Base-by-base conservation (phyloP, 2,113 vertebrate genomes). In the Andinoacara biseriatus region DNA sequence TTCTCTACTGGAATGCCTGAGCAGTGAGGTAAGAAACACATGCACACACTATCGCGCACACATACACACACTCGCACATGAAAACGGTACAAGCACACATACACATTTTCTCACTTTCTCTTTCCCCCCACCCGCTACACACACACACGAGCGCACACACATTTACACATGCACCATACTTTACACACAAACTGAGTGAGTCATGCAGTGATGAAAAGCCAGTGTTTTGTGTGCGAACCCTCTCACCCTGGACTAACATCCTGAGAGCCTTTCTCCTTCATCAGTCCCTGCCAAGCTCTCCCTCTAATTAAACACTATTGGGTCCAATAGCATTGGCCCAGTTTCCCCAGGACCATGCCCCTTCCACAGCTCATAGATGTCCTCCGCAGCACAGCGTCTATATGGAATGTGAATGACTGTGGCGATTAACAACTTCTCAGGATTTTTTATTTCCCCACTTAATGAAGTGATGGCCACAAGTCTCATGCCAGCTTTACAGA, bases 181-280 rank as follows among this genome's bases (percentile, higher is more conserved):
- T 88, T 87, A 82, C 86, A 92, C 86, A 91, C 90, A 90, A 81
- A 91, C 90, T 79, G 87, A 94, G 93, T 94, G 94, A 94, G 90
- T 95, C 95, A 95, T 94, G 95, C 90, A 80, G 93, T 87, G 91
- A 95, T 95, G 95, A 96, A 95, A 95, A 95, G 93, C 94, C 93
- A 94, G 91, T 92, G 94, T 93, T 94, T 95, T 95, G 94, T 95
- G 93, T 89, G 90, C 94, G 93, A 96, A 95, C 95, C 91, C 92
- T 92, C 91, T 95, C 94, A 96, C 94, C 94, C 93, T 91, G 90
- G 91, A 93, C 94, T 94, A 93, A 93, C 94, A 95, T 95, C 95
- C 93, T 94, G 93, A 94, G 94, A 95, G 91, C 91, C 93, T 94
- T 95, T 95, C 93, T 95, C 93, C 92, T 94, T 91, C 92, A 93